Evolutionary conservation across 2,888 invertebrate genomes (phyloP).

Genomic region (Amphipyra berbera): DNA sequence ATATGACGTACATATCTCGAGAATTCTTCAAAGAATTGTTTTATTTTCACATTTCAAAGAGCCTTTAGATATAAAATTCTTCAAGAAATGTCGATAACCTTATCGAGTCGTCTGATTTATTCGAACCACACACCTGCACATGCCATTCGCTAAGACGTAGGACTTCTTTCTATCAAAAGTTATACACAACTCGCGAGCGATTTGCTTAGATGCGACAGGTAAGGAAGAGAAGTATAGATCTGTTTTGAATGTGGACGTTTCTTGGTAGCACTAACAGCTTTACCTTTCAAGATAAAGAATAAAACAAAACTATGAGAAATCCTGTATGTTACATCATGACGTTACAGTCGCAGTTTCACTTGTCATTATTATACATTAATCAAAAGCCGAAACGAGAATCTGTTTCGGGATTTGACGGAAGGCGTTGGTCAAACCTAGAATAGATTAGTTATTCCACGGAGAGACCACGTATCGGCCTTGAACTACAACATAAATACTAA

Average conservation of each 20-base stretch:
- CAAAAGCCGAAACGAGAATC: no score
- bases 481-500: no score
- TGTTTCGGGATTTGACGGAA: no score
- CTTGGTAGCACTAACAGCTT: no score
- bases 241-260: neutral
- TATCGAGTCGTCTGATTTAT: constrained; percentile 77
- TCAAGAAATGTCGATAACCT: constrained; percentile 72
- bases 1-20: constrained; percentile 37
- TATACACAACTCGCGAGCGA: constrained; percentile 57
- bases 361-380: no score
- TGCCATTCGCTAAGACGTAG: constrained; percentile 69
- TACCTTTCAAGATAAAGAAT: no score
- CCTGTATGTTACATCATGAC: no score
- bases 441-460: no score
- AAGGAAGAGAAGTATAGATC: constrained; percentile 20
- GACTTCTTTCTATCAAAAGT: constrained; percentile 71
- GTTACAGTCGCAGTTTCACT: no score
- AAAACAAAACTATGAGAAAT: no score
- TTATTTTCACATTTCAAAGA: constrained; percentile 41
- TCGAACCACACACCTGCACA: constrained; percentile 72
- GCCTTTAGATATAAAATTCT: constrained; percentile 40
- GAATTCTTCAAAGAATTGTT: constrained; percentile 39
- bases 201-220: constrained; percentile 49
- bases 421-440: no score
- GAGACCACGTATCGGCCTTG: no score